Conservation (phyloP, 2,888 invertebrate species). For the Acanthosepion pharaonis region DNA sequence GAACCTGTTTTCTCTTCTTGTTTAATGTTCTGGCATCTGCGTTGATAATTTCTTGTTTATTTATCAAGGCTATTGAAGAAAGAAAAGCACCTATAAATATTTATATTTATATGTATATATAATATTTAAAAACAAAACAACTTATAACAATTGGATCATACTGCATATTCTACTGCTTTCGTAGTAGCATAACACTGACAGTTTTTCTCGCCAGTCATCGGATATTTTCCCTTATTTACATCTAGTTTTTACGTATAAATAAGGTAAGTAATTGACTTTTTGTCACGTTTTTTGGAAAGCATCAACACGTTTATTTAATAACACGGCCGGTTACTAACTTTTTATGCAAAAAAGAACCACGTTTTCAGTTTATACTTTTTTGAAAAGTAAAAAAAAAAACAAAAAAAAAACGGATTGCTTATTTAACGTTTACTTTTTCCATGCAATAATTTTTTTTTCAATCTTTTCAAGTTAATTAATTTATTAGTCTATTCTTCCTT, state of each 20-base stretch:
- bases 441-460: background rate
- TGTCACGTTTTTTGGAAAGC: background rate
- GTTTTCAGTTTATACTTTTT: background rate
- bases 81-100: background rate
- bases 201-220: background rate
- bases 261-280: background rate
- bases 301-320: constrained; percentile 33
- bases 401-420: background rate
- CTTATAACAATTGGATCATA: background rate
- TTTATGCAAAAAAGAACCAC: background rate
- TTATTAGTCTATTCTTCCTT: background rate
- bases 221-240: background rate
- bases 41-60: background rate
- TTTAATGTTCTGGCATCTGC: background rate
- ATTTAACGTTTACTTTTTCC: background rate
- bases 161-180: background rate
- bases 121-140: too few species aligned
- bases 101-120: background rate
- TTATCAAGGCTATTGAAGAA: background rate
- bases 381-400: too few species aligned
- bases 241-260: background rate
- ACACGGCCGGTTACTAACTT: background rate
- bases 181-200: background rate
- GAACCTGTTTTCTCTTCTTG: background rate
- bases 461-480: background rate